Base-by-base conservation (phyloP, 2,797 vertebrate genomes). In the Amniataba percoides region DNA sequence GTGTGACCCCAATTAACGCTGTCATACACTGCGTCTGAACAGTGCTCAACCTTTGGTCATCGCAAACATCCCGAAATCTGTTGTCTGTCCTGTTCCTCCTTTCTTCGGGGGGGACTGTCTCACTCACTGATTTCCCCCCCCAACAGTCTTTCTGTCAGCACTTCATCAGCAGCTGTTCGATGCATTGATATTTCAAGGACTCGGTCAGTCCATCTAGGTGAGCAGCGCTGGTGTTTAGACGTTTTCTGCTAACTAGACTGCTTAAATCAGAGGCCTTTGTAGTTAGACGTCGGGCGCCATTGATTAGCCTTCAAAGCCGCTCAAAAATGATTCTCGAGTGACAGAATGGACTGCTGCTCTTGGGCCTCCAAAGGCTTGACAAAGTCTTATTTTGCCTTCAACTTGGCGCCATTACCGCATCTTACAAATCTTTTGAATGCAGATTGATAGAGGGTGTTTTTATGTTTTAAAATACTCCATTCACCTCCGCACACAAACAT, bases 1-100 rank as follows among this genome's bases (percentile, higher is more conserved):
- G 60, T 77, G 64, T 39, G 84, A 93, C 90, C 88, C 89, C 86
- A 95, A 93, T 95, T 92, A 94, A 88, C 62, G 11, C 25, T 23
- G 68, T 74, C 82, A 67, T 88, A 80, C 42, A 81, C 77, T 56
- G 39, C 65, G 71, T 80, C 80, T 87, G 86, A 84, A 67, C 62
- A 77, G 87, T 36, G 78, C 27, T 79, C 66, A 51, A 87, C 87
- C 86, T 87, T 69, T 23, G 39, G 49, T 72, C 76, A 75, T 77
- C 49, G 31, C 60, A 77, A 81, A 81, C 56, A 36, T 78, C 68
- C 80, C 59, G 66, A 87, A 89, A 88, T 87, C 78, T 92, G 92
- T 78, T 69, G 55, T 61, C 46, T 74, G 58, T 82, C 77, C 77
- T 74, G 60, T 82, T 74, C 34, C 62, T 63, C 36, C 71, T 57